Evolutionary conservation across 2,113 vertebrate species (phyloP), one percentile per base, ranked within the genome.

Genomic region (Oenanthe melanoleuca): DNA sequence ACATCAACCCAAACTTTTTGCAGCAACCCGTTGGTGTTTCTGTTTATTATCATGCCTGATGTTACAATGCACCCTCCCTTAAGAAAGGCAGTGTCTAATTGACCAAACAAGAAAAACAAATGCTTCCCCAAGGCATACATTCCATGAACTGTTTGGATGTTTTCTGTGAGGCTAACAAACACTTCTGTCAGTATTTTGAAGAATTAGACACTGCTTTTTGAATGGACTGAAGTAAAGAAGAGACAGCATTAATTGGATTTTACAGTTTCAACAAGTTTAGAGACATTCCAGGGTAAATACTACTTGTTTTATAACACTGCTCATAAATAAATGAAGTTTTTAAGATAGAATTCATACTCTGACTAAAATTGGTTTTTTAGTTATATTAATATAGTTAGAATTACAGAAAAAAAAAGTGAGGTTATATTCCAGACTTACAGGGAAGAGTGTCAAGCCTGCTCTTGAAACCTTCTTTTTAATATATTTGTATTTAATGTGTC

Each of bases 81-180:
- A 94, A 78, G 91, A 93, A 92, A 96, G 88, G 72, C 84, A 95
- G 69, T 19, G 34, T 89, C 90, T 71, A 95, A 92, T 89, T 95
- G 94, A 83, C 79, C 89, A 95, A 96, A 96, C 40, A 90, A 92
- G 92, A 88, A 78, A 92, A 96, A 94, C 93, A 95, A 95, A 95
- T 77, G 92, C 49, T 94, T 93, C 89, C 93, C 89, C 85, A 94
- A 92, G 94, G 94, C 96, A 94, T 74, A 95, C 93, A 97, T 91
- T 96, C 93, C 94, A 91, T 77, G 80, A 72, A 78, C 79, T 69
- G 66, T 92, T 96, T 94, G 87, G 64, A 96, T 93, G 78, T 81
- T 96, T 96, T 90, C 89, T 93, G 17, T 88, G 90, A 79, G 91
- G 80, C 63, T 87, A 86, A 91, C 87, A 92, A 95, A 78, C 45